phyloP scores from a whole-genome alignment of 2,113 vertebrate genomes.

The Taxidea taxus region DNA sequence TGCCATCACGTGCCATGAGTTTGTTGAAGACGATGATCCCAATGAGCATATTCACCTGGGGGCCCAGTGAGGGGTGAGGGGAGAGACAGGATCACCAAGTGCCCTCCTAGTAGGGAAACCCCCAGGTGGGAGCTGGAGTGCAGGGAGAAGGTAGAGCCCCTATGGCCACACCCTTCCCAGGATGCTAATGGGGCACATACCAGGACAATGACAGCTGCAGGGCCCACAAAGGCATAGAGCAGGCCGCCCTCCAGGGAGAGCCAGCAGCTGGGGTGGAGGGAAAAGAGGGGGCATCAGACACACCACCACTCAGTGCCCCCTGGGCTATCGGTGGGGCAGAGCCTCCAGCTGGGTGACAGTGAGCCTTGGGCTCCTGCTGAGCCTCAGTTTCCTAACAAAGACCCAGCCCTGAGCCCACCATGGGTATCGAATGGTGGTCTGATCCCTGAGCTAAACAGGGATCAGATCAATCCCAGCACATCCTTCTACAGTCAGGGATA shows the following conservation, averaged over 20 bases:
- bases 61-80: background rate
- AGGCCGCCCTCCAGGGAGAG: conserved; percentile 94
- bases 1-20: conserved; percentile 97
- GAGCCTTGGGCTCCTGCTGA: background rate
- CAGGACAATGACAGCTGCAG: conserved; percentile 95
- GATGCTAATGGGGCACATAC: conserved; percentile 80
- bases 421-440: background rate
- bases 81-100: conserved; percentile 26
- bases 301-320: background rate
- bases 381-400: background rate
- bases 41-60: conserved; percentile 98
- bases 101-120: background rate
- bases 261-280: conserved; percentile 88
- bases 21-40: conserved; percentile 99
- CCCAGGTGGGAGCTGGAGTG: background rate
- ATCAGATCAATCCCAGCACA: background rate
- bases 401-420: background rate
- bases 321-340: background rate
- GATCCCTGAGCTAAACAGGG: background rate
- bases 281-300: background rate
- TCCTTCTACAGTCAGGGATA: background rate
- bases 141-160: background rate
- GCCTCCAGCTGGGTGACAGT: background rate
- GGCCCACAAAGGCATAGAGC: conserved; percentile 96
- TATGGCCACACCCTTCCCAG: background rate